Conservation (phyloP, 2,888 invertebrate genomes). For the Chydorus sphaericus region DNA sequence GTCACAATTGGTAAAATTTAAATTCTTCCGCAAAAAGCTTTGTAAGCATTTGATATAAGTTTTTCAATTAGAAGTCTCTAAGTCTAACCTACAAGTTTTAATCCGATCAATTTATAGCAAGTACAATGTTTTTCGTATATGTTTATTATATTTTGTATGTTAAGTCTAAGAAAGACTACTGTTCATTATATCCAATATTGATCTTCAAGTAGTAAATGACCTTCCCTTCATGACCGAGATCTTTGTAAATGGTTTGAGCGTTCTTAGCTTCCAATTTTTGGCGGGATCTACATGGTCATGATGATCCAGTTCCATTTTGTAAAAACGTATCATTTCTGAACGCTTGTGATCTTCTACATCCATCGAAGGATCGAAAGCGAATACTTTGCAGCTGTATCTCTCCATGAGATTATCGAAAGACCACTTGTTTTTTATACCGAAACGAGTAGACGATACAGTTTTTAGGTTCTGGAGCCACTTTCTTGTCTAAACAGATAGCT, state of each 20-base stretch:
- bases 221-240: too few species aligned
- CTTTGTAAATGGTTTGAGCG: background rate
- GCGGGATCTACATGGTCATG: background rate
- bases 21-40: too few species aligned
- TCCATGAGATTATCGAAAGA: conserved; percentile 19
- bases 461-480: background rate
- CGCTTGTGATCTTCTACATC: conserved; percentile 13
- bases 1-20: too few species aligned
- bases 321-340: conserved; percentile 23
- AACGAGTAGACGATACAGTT: conserved; percentile 14
- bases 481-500: background rate
- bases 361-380: conserved; percentile 26
- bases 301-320: conserved; percentile 15
- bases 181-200: too few species aligned
- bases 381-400: conserved; percentile 24
- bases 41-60: too few species aligned
- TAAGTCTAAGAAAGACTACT: too few species aligned
- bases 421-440: conserved; percentile 19
- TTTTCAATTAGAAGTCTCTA: too few species aligned
- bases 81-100: too few species aligned
- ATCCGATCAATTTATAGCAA: too few species aligned
- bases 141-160: too few species aligned
- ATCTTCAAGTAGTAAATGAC: too few species aligned
- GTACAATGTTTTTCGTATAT: too few species aligned
- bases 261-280: background rate